phyloP scores from a whole-genome alignment of 2,113 vertebrate genomes.

The Baryphthengus martii region DNA sequence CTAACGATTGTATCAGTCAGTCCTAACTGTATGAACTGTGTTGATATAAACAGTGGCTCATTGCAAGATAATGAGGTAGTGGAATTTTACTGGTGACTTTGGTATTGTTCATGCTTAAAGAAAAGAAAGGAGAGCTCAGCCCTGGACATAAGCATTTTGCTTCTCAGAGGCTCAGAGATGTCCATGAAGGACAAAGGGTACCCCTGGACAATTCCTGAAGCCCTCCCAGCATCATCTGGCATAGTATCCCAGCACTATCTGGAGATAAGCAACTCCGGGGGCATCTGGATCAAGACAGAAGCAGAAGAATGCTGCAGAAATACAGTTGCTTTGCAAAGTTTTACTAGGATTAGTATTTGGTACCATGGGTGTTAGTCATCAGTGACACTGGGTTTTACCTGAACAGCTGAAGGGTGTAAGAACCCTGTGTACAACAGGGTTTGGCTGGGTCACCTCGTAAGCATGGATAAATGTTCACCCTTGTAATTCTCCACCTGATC shows the following conservation, averaged over 20 bases:
- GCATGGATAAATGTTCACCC: neutral
- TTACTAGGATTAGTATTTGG: accelerated
- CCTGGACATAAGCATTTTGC: neutral
- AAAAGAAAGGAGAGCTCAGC: neutral
- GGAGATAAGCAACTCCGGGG: neutral
- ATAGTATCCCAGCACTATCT: neutral
- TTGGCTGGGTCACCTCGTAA: neutral
- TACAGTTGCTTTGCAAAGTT: neutral
- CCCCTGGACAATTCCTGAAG: neutral
- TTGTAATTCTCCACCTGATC: neutral
- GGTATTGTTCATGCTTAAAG: neutral
- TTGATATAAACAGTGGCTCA: neutral
- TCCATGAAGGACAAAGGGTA: neutral
- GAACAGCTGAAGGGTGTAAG: neutral
- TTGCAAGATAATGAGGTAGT: neutral
- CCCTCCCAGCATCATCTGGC: neutral
- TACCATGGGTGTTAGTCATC: accelerated
- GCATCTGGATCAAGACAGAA: too few species aligned
- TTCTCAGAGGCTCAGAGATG: neutral
- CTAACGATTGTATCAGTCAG: accelerated
- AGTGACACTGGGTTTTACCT: neutral
- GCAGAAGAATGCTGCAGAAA: neutral
- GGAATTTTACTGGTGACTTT: neutral
- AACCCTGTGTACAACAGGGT: neutral
- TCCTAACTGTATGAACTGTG: neutral